These are phyloP conservation scores for Petrocephalus schoutedeni DNA, from an alignment of 2,797 vertebrate genomes.

Conservation along the genomic window DNA sequence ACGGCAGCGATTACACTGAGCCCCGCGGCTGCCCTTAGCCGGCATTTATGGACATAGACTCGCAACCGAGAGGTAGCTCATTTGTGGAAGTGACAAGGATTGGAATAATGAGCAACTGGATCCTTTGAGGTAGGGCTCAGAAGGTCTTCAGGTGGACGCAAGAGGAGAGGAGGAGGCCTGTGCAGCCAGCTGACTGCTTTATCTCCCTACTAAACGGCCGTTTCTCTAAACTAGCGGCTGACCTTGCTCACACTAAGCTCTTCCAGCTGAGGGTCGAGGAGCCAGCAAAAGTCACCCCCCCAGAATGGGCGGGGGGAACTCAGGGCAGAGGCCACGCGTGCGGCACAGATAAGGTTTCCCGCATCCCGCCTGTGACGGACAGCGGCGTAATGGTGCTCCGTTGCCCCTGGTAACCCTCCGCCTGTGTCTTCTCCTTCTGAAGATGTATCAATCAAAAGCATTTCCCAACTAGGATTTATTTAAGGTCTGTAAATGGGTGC, in stretches of 20 bases:
- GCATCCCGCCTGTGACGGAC: background rate
- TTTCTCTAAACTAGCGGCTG: background rate
- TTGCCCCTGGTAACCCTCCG: background rate
- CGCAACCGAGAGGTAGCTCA: background rate
- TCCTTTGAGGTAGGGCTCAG: background rate
- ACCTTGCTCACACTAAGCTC: background rate
- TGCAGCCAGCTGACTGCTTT: background rate
- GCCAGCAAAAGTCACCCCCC: background rate
- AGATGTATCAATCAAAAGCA: background rate
- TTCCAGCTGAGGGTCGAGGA: background rate
- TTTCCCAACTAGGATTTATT: background rate
- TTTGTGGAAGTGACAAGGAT: background rate
- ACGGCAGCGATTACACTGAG: background rate
- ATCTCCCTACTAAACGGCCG: background rate
- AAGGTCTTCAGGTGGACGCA: background rate
- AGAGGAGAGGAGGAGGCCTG: background rate
- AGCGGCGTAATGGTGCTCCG: background rate
- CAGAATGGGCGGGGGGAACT: background rate
- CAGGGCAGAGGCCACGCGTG: background rate
- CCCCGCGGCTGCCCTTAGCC: background rate
- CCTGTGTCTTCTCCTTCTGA: background rate
- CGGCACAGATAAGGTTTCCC: background rate
- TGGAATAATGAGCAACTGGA: background rate
- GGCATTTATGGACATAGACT: background rate
- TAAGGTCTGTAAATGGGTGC: background rate